Conservation (phyloP, 2,888 invertebrate genomes). For the Tiliacea aurago region DNA sequence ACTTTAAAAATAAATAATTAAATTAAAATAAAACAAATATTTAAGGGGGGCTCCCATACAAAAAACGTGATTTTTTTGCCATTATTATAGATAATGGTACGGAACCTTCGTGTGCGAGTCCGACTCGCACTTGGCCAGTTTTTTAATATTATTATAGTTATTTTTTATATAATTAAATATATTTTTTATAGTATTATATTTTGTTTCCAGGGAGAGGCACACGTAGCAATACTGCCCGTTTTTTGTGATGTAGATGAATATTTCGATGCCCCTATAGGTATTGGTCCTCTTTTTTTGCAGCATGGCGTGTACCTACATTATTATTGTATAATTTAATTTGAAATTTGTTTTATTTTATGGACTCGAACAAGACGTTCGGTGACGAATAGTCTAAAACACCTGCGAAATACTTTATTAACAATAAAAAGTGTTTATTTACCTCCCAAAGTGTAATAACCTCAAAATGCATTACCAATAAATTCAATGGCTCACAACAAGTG, state of each 20-base stretch:
- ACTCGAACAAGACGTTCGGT: background rate
- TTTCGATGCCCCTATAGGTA: background rate
- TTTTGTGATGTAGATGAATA: background rate
- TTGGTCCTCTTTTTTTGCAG: background rate
- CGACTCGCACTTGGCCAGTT: too few species aligned
- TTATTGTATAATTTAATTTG: background rate
- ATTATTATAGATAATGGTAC: too few species aligned
- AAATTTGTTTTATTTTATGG: background rate
- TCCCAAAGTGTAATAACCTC: background rate
- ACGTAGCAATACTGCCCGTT: background rate
- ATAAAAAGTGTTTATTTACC: background rate
- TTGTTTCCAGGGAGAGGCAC: background rate
- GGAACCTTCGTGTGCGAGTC: too few species aligned
- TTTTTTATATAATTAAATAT: too few species aligned
- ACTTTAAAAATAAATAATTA: too few species aligned
- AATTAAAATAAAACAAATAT: too few species aligned
- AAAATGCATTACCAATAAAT: conserved; percentile 38
- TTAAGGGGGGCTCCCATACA: too few species aligned
- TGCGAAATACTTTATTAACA: background rate
- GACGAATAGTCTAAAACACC: background rate
- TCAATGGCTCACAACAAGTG: conserved; percentile 36
- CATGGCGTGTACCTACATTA: background rate
- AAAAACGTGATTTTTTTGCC: too few species aligned
- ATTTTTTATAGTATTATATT: too few species aligned
- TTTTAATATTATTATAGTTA: background rate